phyloP scores from a whole-genome alignment of 2,888 invertebrate species.

The Cenopis cana region DNA sequence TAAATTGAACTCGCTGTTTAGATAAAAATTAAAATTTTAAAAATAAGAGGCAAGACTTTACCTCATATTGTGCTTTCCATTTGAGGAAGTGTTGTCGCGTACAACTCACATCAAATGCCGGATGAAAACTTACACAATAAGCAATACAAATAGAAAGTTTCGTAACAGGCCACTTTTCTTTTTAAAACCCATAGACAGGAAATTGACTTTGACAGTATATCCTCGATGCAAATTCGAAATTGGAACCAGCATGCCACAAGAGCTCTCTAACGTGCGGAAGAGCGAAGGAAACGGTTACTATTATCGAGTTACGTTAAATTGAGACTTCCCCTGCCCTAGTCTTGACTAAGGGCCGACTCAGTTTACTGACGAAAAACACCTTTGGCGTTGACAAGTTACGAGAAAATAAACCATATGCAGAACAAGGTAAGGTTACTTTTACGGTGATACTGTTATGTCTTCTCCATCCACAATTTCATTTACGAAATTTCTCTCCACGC shows the following conservation, averaged over 20 bases:
- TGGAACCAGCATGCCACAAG: constrained; percentile 40
- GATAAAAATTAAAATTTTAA: no score
- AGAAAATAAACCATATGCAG: neutral
- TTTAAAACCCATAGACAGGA: constrained; percentile 29
- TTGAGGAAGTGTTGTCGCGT: no score
- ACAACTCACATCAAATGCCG: no score
- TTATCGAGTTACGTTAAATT: constrained; percentile 70
- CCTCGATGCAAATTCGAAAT: constrained; percentile 50
- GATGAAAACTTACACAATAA: neutral
- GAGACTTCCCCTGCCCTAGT: constrained; percentile 67
- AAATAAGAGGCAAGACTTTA: no score
- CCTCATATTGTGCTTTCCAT: no score
- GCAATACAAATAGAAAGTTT: neutral
- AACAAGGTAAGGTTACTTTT: constrained; percentile 2
- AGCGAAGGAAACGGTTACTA: constrained; percentile 53
- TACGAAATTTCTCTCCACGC: constrained; percentile 31
- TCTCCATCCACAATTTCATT: constrained; percentile 16
- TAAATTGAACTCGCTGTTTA: no score
- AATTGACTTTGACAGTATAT: constrained; percentile 42
- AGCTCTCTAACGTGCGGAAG: constrained; percentile 47
- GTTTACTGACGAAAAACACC: constrained; percentile 37
- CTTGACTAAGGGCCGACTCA: constrained; percentile 43
- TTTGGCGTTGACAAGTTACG: constrained; percentile 15
- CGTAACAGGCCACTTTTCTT: neutral
- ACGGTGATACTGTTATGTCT: constrained; percentile 5